Base-by-base conservation (phyloP, 2,888 invertebrate genomes). In the Halictus ligatus region DNA sequence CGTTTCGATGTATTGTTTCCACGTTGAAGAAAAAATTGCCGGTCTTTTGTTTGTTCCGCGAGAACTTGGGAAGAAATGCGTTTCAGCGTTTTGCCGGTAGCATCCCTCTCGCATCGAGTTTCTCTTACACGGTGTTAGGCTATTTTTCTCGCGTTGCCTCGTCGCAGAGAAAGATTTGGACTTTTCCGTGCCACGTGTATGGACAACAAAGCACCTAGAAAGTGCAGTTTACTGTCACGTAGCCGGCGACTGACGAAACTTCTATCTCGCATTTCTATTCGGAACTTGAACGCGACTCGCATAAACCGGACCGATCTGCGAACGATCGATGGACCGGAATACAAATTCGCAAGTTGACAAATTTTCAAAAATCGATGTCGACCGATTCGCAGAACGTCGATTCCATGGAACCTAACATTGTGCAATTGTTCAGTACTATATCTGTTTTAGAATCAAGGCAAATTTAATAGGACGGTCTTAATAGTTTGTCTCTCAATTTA, bases 191-290 rank as follows among this genome's bases (percentile, higher is more conserved):
- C 8, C 76, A 74, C 80, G 76, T 79, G 78, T 25, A 10, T 1
- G 12, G 73, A 75, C 8, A 78, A 6, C 35, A n/a, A 78, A 78
- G 18, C 46, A 60, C 69, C 64, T 79, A 72, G 82, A 85, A 80
- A 85, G 85, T 43, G 79, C 73, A 76, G n/a, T 58, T 81, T 80
- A 67, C 73, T 15, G 8, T 48, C 58, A 78, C 78, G 79, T 73
- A 54, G 25, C 6, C 13, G 60, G 13, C 13, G 12, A 69, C 5
- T 54, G 74, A 80, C 58, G 83, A 77, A 88, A 83, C 43, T 81
- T 71, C 67, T 67, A 67, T 35, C 35, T 3, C n/a, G 12, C 60
- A 25, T 60, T 60, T 60, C 72, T 78, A 75, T 69, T 83, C 75
- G 54, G 18, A 73, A 73, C 29, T 78, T 58, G 29, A 74, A 85